phyloP scores from a whole-genome alignment of 2,888 invertebrate species.

The Eubasilissa splendida region DNA sequence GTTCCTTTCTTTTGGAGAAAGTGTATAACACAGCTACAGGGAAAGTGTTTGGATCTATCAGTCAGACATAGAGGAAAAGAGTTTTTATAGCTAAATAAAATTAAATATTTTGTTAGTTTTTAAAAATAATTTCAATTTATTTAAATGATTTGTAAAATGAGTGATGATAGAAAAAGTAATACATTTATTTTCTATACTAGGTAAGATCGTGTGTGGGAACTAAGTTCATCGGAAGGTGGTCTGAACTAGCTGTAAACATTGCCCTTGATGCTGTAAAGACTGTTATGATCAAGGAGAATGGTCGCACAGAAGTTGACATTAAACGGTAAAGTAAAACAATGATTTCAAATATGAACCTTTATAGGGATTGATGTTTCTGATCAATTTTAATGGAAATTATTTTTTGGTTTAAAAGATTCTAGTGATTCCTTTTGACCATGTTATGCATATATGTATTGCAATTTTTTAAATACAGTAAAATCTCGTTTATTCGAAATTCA shows the following conservation, averaged over 20 bases:
- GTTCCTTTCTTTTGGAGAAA: too few species aligned
- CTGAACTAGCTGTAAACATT: conserved; percentile 95
- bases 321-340: conserved; percentile 77
- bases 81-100: too few species aligned
- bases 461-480: too few species aligned
- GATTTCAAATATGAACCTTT: background rate
- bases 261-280: conserved; percentile 96
- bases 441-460: too few species aligned
- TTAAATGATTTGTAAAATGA: too few species aligned
- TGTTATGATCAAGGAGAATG: conserved; percentile 90
- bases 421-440: too few species aligned
- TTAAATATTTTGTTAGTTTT: too few species aligned
- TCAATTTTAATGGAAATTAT: background rate
- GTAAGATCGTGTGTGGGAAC: conserved; percentile 95
- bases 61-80: too few species aligned
- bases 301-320: conserved; percentile 95
- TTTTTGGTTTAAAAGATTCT: background rate
- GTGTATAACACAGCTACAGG: too few species aligned
- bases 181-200: conserved; percentile 62
- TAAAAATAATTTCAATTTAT: too few species aligned
- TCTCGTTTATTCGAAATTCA: too few species aligned
- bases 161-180: background rate
- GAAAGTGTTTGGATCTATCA: too few species aligned
- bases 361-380: background rate
- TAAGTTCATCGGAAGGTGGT: conserved; percentile 97